Percentiles rank a stretch among this genome's conserved stretches.
Conservation (phyloP, 2,888 invertebrate species). For the Creontiades dilutus region DNA sequence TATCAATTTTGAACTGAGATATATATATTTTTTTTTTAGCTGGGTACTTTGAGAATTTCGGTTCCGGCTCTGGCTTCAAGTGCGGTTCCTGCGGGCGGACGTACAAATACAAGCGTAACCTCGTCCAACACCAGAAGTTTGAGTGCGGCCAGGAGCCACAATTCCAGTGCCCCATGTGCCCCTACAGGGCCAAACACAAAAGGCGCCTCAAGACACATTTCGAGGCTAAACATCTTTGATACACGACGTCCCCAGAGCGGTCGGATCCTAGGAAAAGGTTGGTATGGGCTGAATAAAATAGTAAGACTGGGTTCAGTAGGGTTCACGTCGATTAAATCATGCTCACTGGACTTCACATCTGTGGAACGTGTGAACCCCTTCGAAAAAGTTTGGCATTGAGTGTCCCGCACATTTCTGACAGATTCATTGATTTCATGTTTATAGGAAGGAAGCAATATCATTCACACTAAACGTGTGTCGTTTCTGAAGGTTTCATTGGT, state of each 20-base stretch:
- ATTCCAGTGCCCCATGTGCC: conserved; percentile 74
- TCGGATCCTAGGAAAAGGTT: conserved; percentile 49
- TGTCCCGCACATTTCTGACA: too few species aligned
- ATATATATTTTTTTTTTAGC: background rate
- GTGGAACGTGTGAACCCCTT: too few species aligned
- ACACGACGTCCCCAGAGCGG: background rate
- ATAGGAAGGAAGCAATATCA: too few species aligned
- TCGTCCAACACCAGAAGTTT: conserved; percentile 82
- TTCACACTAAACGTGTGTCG: too few species aligned
- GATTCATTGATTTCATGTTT: too few species aligned
- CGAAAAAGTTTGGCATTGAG: too few species aligned
- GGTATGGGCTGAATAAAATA: background rate
- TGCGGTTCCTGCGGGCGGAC: conserved; percentile 73
- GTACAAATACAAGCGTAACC: conserved; percentile 76
- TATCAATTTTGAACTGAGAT: too few species aligned
- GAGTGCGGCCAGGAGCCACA: conserved; percentile 80
- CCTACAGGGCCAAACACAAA: conserved; percentile 72
- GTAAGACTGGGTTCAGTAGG: too few species aligned
- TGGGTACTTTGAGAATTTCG: background rate
- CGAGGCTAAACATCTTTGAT: conserved; percentile 44
- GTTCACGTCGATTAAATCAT: too few species aligned
- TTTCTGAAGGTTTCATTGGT: too few species aligned
- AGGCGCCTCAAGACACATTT: conserved; percentile 63
- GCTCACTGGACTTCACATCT: too few species aligned
- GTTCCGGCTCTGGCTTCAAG: conserved; percentile 48